Evolutionary conservation across 2,888 invertebrate genomes (phyloP), one percentile per base, ranked within the genome.

Genomic region (Andrena minutula): DNA sequence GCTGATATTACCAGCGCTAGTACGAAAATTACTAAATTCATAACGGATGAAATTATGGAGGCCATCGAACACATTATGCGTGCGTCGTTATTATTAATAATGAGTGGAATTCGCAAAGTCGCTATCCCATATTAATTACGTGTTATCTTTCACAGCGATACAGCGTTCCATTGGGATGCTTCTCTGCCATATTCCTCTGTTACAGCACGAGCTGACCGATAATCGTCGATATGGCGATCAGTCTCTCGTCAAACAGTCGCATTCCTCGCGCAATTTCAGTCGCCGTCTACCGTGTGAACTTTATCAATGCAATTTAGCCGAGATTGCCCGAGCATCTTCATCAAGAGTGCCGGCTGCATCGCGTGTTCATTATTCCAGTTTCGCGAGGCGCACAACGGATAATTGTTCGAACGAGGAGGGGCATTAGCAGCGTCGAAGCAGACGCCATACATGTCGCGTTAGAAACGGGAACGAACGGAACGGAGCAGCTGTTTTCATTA

Each of bases 271-370:
- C 66, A 75, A 84, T 76, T 71, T 80, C 74, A 35, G 60, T 16
- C 65, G 76, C 60, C 64, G 64, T 71, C 26, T 68, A 32, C 60
- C 72, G 69, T 66, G 71, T 70, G 70, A 79, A 78, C 83, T 78
- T 84, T 76, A 82, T 87, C 85, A 84, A 76, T 63, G 82, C 74
- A 82, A 61, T 82, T 70, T 70, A 64, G 10, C 58, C 28, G 58
- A 75, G 68, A 86, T 87, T 75, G 64, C 41, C 61, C 64, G 70
- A 71, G 66, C 66, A 75, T 84, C 84, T 74, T 70, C 68, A 74
- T 66, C 66, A 53, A 23, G 12, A 32, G 53, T 28, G 51, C 56
- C 28, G 8, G 6, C 51, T 32, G 26, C 41, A 30, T 64, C 56
- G 53, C 69, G 30, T 23, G 49, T 28, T 64, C 51, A 68, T 86